A percentile compares a stretch with the other conserved stretches of the same genome.
These are phyloP conservation scores for Thymelicus lineola DNA, from an alignment of 2,888 invertebrate species.

Conservation along the genomic window DNA sequence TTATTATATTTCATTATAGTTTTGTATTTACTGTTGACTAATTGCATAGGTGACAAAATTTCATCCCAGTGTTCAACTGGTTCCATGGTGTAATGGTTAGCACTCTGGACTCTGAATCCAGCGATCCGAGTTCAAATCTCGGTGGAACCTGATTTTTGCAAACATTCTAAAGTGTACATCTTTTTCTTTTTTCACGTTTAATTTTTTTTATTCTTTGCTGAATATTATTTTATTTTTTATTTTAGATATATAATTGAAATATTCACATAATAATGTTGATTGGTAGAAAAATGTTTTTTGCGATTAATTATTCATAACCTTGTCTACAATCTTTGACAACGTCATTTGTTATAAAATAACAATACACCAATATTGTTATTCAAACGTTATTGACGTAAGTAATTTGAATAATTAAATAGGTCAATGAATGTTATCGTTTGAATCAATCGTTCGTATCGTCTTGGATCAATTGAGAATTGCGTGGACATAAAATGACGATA, in stretches of 20 bases:
- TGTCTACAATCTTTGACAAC: neutral
- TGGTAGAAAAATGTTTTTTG: too few species aligned
- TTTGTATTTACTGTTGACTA: too few species aligned
- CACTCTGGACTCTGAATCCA: conserved; percentile 94
- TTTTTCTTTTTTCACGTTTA: neutral
- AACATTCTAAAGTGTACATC: neutral
- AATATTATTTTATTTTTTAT: neutral
- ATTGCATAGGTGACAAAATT: too few species aligned
- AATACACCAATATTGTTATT: neutral
- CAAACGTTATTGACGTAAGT: conserved; percentile 1
- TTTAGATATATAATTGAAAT: too few species aligned
- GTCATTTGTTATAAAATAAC: neutral
- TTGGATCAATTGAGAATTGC: neutral
- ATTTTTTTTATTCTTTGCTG: neutral
- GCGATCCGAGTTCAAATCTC: conserved; percentile 94
- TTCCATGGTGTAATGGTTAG: conserved; percentile 93
- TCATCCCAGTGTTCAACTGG: conserved; percentile 56
- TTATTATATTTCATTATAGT: too few species aligned
- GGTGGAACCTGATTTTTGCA: conserved; percentile 87
- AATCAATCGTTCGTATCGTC: neutral
- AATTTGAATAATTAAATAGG: neutral
- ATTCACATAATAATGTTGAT: too few species aligned
- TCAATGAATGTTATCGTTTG: neutral
- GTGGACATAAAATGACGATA: neutral
- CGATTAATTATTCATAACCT: neutral